These are phyloP conservation scores for Trissolcus japonicus DNA, from an alignment of 2,888 invertebrate species.

Conservation along the genomic window DNA sequence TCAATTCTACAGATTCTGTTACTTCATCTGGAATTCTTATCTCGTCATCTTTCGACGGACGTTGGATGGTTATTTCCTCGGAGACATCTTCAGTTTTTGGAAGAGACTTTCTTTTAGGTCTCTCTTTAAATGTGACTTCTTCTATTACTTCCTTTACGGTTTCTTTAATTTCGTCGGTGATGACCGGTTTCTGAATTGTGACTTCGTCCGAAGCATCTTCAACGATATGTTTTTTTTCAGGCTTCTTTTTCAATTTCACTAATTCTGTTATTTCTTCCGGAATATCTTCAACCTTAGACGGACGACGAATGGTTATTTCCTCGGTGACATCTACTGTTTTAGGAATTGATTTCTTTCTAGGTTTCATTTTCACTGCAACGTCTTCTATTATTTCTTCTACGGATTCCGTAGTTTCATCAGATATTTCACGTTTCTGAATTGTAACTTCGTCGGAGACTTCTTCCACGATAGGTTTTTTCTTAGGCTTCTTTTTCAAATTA, in stretches of 20 bases:
- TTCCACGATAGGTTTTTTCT: conserved; percentile 61
- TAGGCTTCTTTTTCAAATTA: conserved; percentile 64
- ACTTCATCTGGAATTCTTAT: conserved; percentile 60
- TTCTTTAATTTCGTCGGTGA: too few species aligned
- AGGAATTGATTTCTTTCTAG: conserved; percentile 62
- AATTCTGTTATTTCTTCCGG: too few species aligned
- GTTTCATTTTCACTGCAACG: conserved; percentile 64
- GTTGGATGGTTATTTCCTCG: conserved; percentile 61
- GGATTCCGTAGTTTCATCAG: conserved; percentile 59
- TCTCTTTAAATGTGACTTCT: too few species aligned
- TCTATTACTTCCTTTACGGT: too few species aligned
- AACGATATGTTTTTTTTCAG: too few species aligned
- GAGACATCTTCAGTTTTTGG: conserved; percentile 54
- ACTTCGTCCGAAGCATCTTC: too few species aligned
- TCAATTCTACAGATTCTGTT: conserved; percentile 61
- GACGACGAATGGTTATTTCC: too few species aligned
- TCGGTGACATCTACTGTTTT: too few species aligned
- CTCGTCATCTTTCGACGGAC: conserved; percentile 64
- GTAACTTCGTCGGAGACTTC: conserved; percentile 63
- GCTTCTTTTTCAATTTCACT: too few species aligned
- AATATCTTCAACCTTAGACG: too few species aligned
- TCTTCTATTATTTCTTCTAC: conserved; percentile 62
- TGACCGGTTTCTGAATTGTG: too few species aligned
- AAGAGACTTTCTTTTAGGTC: too few species aligned
- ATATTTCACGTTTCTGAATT: conserved; percentile 61